phyloP scores from a whole-genome alignment of 2,797 vertebrate genomes.

The Sebastes steindachneri region DNA sequence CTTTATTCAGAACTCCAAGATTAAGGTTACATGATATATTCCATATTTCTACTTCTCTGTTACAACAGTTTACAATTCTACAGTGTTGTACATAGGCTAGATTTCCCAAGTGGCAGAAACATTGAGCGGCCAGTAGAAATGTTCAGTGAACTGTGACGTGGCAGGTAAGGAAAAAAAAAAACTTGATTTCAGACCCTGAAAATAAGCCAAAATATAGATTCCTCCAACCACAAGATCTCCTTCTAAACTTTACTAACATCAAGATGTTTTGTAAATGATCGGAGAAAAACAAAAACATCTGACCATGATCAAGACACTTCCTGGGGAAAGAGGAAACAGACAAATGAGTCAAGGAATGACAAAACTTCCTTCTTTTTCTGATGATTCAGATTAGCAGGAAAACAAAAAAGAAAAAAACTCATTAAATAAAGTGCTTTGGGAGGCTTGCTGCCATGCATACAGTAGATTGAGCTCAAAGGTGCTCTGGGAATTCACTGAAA shows the following conservation, averaged over 20 bases:
- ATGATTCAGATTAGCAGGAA: neutral
- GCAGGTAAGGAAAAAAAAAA: no score
- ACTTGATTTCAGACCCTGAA: neutral
- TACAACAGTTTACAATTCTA: no score
- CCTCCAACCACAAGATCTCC: neutral
- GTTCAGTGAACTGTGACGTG: no score
- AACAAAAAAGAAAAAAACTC: neutral
- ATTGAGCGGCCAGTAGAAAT: no score
- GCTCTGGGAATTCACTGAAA: neutral
- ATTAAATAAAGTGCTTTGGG: neutral
- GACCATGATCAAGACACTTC: neutral
- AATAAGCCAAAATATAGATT: neutral
- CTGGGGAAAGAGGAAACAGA: neutral
- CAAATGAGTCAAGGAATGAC: neutral
- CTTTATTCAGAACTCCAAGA: no score
- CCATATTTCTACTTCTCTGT: no score
- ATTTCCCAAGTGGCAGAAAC: no score
- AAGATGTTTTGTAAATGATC: neutral
- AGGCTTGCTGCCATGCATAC: neutral
- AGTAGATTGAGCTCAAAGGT: neutral
- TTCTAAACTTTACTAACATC: neutral
- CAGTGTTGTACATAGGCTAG: no score
- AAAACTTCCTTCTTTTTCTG: neutral
- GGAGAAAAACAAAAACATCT: neutral
- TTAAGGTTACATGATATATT: no score